These are phyloP conservation scores for Marisa cornuarietis DNA, from an alignment of 1,140 invertebrate species.

Conservation along the genomic window DNA sequence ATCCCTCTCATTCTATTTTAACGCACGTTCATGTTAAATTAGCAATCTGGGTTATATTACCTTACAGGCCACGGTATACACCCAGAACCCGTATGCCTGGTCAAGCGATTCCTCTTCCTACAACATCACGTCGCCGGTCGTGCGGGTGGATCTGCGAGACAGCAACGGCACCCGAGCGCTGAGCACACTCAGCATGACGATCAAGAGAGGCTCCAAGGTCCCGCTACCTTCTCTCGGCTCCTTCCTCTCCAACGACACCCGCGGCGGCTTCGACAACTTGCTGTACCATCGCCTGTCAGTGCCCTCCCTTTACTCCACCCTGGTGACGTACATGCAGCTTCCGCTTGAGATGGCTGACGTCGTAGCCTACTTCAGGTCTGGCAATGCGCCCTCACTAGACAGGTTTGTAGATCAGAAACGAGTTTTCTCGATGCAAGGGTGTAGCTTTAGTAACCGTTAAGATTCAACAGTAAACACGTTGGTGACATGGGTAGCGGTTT, in stretches of 20 bases:
- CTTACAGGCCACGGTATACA: conserved; percentile 15
- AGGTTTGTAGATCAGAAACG: neutral
- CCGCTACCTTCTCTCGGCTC: neutral
- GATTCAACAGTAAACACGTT: too few relatives aligned
- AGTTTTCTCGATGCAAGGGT: too few relatives aligned
- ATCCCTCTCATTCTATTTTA: too few relatives aligned
- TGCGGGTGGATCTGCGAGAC: conserved; percentile 5
- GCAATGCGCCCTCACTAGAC: neutral
- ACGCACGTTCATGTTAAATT: too few relatives aligned
- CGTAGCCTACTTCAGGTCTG: conserved; percentile 1
- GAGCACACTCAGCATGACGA: too few relatives aligned
- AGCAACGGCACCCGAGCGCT: neutral
- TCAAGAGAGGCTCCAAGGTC: neutral
- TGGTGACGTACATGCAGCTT: neutral
- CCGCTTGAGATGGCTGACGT: neutral
- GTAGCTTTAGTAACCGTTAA: too few relatives aligned
- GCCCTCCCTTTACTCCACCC: neutral
- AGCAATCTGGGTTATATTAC: too few relatives aligned
- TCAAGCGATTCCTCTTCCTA: neutral
- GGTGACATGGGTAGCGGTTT: too few relatives aligned
- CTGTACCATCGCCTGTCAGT: conserved; percentile 18
- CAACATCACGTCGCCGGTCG: conserved; percentile 13
- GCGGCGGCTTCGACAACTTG: neutral
- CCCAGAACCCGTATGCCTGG: conserved; percentile 10
- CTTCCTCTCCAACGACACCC: neutral